Conservation (phyloP, 2,113 vertebrate genomes). For the Gorsachius goisagi region DNA sequence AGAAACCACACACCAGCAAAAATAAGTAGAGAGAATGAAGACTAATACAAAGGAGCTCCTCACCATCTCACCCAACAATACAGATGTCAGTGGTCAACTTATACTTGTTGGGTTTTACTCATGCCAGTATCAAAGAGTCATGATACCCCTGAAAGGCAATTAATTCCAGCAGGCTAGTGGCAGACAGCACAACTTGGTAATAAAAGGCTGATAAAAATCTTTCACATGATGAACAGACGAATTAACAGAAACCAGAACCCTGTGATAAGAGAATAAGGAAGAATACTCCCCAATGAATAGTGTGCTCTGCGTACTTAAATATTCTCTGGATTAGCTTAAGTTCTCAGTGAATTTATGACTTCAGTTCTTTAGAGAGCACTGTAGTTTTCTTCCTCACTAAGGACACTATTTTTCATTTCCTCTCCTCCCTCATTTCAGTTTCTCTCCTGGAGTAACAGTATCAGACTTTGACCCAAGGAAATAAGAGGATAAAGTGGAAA, state of each 20-base stretch:
- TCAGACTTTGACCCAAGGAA: background rate
- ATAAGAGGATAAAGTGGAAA: background rate
- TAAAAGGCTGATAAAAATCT: background rate
- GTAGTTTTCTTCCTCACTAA: background rate
- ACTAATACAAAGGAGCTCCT: background rate
- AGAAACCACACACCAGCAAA: background rate
- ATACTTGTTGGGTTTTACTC: background rate
- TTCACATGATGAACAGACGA: background rate
- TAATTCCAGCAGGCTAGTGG: background rate
- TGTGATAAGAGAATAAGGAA: background rate
- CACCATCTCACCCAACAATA: background rate
- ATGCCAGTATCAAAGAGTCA: background rate
- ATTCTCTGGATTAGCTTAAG: background rate
- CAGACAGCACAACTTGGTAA: background rate
- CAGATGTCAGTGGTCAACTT: background rate
- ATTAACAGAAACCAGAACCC: background rate
- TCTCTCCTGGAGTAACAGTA: background rate
- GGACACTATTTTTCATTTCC: background rate
- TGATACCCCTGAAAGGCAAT: background rate
- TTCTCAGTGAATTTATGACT: background rate
- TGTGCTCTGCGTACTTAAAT: background rate
- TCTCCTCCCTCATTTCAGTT: background rate
- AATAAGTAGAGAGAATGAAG: background rate
- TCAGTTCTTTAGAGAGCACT: background rate
- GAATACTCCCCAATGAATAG: background rate